A percentile compares a stretch with the other conserved stretches of the same genome.
Evolutionary conservation across 1,140 invertebrate species (phyloP).

Genomic region (Formica exsecta): DNA sequence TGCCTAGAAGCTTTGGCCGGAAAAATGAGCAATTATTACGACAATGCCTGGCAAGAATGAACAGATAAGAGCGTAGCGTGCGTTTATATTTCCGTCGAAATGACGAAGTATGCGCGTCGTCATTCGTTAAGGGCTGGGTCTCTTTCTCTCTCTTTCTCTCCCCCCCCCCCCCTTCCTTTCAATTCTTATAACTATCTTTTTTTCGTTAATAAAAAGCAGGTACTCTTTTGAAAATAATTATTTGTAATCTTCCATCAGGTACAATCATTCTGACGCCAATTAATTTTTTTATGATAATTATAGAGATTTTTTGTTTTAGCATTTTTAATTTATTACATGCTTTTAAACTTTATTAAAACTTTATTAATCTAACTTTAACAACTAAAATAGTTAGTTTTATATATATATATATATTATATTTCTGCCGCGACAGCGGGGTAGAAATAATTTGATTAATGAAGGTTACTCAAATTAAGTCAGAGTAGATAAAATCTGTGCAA

Average conservation of each 20-base stretch:
- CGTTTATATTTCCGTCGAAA: conserved; percentile 55
- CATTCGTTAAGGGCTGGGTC: conserved; percentile 9
- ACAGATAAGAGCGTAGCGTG: conserved; percentile 9
- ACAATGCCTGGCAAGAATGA: conserved; percentile 11
- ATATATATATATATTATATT: conserved; percentile 27
- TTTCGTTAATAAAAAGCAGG: background rate
- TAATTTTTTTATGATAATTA: background rate
- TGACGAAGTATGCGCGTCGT: conserved; percentile 42
- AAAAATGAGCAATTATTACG: conserved; percentile 52
- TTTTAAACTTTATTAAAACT: background rate
- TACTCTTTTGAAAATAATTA: background rate
- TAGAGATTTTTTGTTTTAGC: background rate
- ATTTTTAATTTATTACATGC: background rate
- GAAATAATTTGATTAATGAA: conserved; percentile 76
- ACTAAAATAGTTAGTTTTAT: background rate
- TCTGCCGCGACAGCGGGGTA: conserved; percentile 34
- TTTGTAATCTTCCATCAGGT: background rate
- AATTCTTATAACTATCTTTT: background rate
- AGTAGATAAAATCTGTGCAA: conserved; percentile 36
- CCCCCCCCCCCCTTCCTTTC: too few relatives aligned
- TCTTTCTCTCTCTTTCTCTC: too few relatives aligned
- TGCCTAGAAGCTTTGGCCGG: conserved; percentile 23
- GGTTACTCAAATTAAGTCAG: conserved; percentile 72
- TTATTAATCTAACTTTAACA: background rate
- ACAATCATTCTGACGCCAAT: background rate